phyloP scores from a whole-genome alignment of 2,888 invertebrate species.

The Rhaphigaster nebulosa region DNA sequence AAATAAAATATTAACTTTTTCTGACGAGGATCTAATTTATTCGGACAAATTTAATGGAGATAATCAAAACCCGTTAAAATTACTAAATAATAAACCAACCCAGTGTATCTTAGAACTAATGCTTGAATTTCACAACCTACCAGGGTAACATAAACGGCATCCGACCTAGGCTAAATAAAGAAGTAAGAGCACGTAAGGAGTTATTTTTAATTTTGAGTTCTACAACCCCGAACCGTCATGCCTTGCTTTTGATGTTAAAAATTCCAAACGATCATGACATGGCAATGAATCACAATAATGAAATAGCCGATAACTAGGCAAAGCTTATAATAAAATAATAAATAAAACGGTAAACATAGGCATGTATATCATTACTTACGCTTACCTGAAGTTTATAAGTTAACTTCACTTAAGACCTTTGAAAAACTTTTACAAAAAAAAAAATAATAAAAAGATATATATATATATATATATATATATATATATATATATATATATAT shows the following conservation, averaged over 20 bases:
- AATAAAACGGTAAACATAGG: too few relatives aligned
- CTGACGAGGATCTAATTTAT: too few relatives aligned
- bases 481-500: too few relatives aligned
- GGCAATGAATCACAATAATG: background rate
- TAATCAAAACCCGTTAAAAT: too few relatives aligned
- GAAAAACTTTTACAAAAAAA: too few relatives aligned
- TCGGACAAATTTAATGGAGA: too few relatives aligned
- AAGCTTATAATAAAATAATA: too few relatives aligned
- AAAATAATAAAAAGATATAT: too few relatives aligned
- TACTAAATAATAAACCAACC: background rate
- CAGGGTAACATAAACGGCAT: background rate
- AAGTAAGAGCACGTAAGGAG: conserved; percentile 2
- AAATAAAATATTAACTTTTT: background rate
- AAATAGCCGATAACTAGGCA: background rate
- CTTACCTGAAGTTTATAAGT: too few relatives aligned
- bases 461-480: too few relatives aligned
- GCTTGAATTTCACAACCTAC: background rate
- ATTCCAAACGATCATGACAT: background rate
- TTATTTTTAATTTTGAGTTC: conserved; percentile 17
- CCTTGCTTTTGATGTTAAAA: background rate
- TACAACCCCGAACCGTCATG: background rate
- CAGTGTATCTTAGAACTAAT: background rate
- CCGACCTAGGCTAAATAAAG: conserved; percentile 6
- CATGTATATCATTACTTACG: too few relatives aligned
- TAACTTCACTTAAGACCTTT: too few relatives aligned